Evolutionary conservation across 2,113 vertebrate species (phyloP), one percentile per base, ranked within the genome.

Genomic region (Actinemys pallida): DNA sequence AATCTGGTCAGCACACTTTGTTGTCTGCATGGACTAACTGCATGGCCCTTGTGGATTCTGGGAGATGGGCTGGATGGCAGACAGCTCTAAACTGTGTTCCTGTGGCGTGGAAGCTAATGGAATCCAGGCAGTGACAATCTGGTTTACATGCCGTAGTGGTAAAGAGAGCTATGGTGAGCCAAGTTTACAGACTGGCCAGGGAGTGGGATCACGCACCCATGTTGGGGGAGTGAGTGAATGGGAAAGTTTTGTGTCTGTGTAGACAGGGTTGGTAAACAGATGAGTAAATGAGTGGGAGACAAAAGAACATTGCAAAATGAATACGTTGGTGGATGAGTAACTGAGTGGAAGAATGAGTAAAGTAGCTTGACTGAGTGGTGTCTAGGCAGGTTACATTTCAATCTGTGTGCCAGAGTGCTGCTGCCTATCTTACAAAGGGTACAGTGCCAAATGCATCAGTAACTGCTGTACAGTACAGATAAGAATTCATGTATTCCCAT

Each of bases 1-100:
- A 65, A 31, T 65, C 87, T n/a, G 78, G 42, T 86, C 90, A 0
- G 0, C 83, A 54, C 1, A 4, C 4, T 0, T 16, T 49, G 52
- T 89, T 81, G 92, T 92, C 93, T 91, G 29, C 42, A 13, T 72
- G 52, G 80, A 62, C 50, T 81, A 89, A 24, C 82, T 89, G 25
- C 50, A 80, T 47, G 29, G n/a, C 78, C n/a, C 75, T 93, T 87
- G 69, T 65, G 92, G 65, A 35, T 1, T 2, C 8, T 39, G 52
- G 42, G 29, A 91, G 11, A 31, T 0, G 1, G 42, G 11, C 16
- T 0, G 2, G 90, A 39, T 25, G 19, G 10, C 50, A 78, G 47
- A 27, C 50, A 89, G 20, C 35, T 88, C 89, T 92, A 42, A 83
- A 92, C 82, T 88, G 83, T 6, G 31, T 49, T 54, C 31, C 42